Evolutionary conservation across 2,113 vertebrate species (phyloP).

Genomic region (Cyphomyrus plagiostoma): DNA sequence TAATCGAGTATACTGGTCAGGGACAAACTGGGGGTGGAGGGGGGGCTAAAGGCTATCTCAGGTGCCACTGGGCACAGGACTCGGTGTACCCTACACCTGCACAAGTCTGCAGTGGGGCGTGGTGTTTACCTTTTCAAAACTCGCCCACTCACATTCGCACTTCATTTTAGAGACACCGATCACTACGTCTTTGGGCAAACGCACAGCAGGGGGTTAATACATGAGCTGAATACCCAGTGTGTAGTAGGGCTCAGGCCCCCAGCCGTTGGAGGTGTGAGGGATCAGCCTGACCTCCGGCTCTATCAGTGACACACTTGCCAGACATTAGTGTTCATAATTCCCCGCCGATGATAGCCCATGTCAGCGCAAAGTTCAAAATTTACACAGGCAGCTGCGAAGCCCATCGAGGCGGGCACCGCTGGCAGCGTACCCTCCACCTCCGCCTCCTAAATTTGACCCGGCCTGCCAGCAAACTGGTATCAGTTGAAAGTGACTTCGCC

Average conservation of each 20-base stretch:
- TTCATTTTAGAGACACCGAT: not conserved
- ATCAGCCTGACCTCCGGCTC: not conserved
- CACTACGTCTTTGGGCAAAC: not conserved
- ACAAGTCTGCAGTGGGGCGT: not conserved
- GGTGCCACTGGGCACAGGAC: not conserved
- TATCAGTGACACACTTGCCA: not conserved
- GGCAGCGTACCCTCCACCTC: conserved; percentile 25
- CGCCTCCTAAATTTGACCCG: conserved; percentile 22
- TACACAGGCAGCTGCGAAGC: conserved; percentile 49
- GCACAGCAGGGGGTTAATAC: not conserved
- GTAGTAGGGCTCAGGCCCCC: not conserved
- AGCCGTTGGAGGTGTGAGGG: not conserved
- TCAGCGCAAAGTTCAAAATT: conserved; percentile 49
- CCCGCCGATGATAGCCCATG: conserved; percentile 53
- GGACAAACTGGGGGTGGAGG: not conserved
- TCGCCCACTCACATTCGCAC: not conserved
- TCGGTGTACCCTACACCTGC: not conserved
- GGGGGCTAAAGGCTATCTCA: not conserved
- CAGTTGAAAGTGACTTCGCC: not conserved
- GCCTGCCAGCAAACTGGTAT: not conserved
- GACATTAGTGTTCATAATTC: conserved; percentile 42
- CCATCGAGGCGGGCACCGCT: conserved; percentile 28
- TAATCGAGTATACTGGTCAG: not conserved
- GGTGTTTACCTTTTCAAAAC: not conserved
- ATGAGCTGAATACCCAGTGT: not conserved